phyloP scores from a whole-genome alignment of 2,113 vertebrate genomes.

The Oceanodroma tethys region DNA sequence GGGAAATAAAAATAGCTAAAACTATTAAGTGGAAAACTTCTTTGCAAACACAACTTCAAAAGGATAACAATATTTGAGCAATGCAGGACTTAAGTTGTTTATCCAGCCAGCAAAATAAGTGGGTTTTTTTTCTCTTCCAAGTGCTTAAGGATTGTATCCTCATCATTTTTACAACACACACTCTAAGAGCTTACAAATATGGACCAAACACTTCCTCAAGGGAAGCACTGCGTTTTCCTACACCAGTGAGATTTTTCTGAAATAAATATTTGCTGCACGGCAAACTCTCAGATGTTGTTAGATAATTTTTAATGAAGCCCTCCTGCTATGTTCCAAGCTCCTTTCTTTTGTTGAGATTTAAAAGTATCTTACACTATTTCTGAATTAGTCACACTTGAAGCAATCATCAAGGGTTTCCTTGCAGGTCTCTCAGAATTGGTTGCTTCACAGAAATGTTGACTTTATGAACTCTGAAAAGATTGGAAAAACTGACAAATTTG shows the following conservation, averaged over 20 bases:
- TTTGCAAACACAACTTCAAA: not conserved
- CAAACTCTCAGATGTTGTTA: not conserved
- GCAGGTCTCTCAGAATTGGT: not conserved
- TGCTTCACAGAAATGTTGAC: conserved; percentile 11
- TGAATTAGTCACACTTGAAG: conserved; percentile 11
- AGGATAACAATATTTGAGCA: not conserved
- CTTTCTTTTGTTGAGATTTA: not conserved
- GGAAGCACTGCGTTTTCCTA: not conserved
- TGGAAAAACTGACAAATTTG: conserved; percentile 46
- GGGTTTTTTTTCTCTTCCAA: rapidly evolving
- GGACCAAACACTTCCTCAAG: not conserved
- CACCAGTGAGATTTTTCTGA: not conserved
- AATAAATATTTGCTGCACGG: not conserved
- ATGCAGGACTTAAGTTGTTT: not conserved
- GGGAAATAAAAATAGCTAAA: not conserved
- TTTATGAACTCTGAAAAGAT: conserved; percentile 46
- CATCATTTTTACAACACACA: not conserved
- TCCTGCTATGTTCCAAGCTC: not conserved
- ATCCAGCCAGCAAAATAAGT: not conserved
- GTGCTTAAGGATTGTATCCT: not conserved
- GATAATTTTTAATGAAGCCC: not conserved
- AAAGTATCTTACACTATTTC: not conserved
- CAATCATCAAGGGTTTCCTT: not conserved
- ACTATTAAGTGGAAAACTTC: not conserved
- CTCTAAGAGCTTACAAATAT: not conserved